Percentiles rank a stretch among this genome's conserved stretches.
Conservation (phyloP, 2,113 vertebrate genomes). For the Parus major region DNA sequence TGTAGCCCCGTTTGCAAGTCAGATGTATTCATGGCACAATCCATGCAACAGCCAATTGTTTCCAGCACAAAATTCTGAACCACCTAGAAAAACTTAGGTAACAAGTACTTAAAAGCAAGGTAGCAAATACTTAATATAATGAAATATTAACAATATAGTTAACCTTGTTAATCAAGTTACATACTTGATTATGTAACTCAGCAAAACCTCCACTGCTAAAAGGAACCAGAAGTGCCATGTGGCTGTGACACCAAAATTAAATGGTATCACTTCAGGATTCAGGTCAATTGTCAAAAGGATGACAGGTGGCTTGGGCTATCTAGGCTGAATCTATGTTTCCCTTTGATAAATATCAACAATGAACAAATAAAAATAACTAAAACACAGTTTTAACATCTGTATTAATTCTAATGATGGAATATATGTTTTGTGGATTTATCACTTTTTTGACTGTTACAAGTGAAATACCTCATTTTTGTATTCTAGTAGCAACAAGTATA, state of each 20-base stretch:
- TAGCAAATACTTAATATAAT: neutral
- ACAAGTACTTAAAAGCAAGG: neutral
- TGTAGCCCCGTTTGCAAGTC: neutral
- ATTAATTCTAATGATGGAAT: neutral
- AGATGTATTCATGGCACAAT: neutral
- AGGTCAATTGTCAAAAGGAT: neutral
- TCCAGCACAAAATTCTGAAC: neutral
- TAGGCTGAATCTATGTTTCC: neutral
- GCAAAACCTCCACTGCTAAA: neutral
- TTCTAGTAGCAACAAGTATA: neutral
- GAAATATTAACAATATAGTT: neutral
- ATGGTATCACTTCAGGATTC: neutral
- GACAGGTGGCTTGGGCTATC: neutral
- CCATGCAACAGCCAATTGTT: neutral
- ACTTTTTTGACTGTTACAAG: neutral
- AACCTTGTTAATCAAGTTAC: neutral
- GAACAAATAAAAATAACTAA: neutral
- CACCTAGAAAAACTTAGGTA: no score
- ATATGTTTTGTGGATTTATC: neutral
- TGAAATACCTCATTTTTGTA: neutral
- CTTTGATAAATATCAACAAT: neutral
- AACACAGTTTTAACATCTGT: neutral
- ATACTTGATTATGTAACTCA: neutral
- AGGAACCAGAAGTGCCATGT: neutral
- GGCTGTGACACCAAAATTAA: neutral